These are phyloP conservation scores for Poecilia picta DNA, from an alignment of 2,797 vertebrate genomes.

Conservation along the genomic window DNA sequence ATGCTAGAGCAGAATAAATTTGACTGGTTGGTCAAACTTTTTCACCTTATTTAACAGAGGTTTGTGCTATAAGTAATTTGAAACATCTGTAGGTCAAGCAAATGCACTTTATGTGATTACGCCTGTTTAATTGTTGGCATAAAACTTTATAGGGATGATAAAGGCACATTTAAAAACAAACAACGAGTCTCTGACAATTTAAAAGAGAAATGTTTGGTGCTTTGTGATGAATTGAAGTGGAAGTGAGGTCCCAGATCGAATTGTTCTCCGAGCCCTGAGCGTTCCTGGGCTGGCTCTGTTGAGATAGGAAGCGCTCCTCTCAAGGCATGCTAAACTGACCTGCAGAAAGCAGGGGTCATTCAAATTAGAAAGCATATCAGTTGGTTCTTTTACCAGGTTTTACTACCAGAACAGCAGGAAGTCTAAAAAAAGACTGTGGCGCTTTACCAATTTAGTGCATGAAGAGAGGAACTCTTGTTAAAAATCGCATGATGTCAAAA, in stretches of 20 bases:
- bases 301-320: slow-evolving; percentile 43
- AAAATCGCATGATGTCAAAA: slow-evolving; percentile 46
- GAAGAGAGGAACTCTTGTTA: slow-evolving; percentile 17
- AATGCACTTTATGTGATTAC: not conserved
- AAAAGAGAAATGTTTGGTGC: not conserved
- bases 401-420: slow-evolving; percentile 34
- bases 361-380: slow-evolving; percentile 32
- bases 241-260: not conserved
- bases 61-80: not conserved
- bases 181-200: not conserved
- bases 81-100: not conserved
- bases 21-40: not conserved
- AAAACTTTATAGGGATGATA: not conserved
- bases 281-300: not conserved
- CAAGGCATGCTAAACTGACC: slow-evolving; percentile 36
- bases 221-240: not conserved
- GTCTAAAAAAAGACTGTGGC: slow-evolving; percentile 15
- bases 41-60: not conserved
- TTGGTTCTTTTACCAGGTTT: slow-evolving; percentile 22
- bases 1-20: not conserved
- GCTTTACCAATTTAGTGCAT: slow-evolving; percentile 12
- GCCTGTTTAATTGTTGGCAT: not conserved
- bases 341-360: slow-evolving; percentile 35
- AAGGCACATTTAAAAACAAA: not conserved
- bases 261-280: not conserved